Evolutionary conservation across 2,113 vertebrate genomes (phyloP).

Genomic region (Aegotheles bennettii): DNA sequence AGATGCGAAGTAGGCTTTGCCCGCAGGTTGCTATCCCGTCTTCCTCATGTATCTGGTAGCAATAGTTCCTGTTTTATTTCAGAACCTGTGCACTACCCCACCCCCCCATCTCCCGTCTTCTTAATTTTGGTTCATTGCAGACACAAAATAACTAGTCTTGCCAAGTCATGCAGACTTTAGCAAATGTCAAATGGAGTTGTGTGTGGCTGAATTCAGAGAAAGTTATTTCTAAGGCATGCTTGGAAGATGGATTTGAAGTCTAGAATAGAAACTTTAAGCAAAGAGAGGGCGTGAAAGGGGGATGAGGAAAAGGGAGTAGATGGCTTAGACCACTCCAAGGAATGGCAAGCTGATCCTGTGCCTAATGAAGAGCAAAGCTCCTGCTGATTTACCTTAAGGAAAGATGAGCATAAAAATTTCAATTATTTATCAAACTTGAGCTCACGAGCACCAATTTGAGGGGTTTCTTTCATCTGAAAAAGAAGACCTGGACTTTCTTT

Average conservation of each 20-base stretch:
- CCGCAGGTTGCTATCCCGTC: background rate
- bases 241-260: background rate
- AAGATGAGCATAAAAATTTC: background rate
- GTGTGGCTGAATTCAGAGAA: background rate
- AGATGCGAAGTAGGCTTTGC: background rate
- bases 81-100: background rate
- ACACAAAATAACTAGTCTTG: background rate
- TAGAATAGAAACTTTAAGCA: background rate
- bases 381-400: background rate
- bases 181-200: background rate
- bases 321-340: background rate
- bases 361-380: background rate
- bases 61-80: background rate
- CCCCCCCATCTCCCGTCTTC: background rate
- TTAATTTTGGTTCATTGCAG: background rate
- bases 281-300: background rate
- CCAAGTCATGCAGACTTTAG: background rate
- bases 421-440: background rate
- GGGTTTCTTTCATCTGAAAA: background rate
- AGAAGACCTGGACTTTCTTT: background rate
- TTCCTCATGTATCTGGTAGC: background rate
- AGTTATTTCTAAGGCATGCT: background rate
- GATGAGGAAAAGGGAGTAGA: background rate
- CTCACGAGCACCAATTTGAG: background rate
- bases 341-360: background rate